These are phyloP conservation scores for Urocolius indicus DNA, from an alignment of 2,113 vertebrate genomes.

Conservation along the genomic window DNA sequence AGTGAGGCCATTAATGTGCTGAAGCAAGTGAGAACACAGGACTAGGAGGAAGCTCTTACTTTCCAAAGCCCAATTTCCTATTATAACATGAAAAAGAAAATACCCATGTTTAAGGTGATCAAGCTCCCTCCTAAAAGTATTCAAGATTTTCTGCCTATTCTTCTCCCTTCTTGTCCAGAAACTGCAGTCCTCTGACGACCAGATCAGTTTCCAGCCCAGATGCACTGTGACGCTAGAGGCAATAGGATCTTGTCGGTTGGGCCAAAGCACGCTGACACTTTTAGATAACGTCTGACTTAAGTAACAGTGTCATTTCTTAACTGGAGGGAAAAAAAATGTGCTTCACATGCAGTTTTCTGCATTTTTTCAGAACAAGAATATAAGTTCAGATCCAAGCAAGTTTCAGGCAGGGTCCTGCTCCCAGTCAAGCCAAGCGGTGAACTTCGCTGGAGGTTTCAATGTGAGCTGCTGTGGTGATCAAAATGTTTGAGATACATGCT, in stretches of 20 bases:
- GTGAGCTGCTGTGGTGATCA: neutral
- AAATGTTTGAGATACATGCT: neutral
- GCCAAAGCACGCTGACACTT: neutral
- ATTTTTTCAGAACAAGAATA: neutral
- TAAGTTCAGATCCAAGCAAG: neutral
- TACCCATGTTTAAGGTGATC: neutral
- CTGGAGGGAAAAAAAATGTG: neutral
- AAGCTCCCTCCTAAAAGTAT: neutral
- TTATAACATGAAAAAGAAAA: neutral
- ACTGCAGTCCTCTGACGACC: rapidly evolving
- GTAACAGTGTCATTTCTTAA: neutral
- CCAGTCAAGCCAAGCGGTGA: neutral
- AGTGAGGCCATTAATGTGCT: neutral
- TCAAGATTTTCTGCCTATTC: neutral
- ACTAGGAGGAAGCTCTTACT: neutral
- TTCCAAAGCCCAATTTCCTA: neutral
- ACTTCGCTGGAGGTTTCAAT: neutral
- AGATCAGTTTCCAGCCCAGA: neutral
- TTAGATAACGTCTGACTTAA: neutral
- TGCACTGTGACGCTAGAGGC: neutral
- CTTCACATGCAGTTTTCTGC: neutral
- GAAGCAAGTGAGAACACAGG: neutral
- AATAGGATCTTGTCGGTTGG: neutral
- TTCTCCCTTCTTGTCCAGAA: neutral
- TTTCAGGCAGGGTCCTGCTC: neutral